phyloP scores from a whole-genome alignment of 2,113 vertebrate genomes.

The Indicator maculatus region DNA sequence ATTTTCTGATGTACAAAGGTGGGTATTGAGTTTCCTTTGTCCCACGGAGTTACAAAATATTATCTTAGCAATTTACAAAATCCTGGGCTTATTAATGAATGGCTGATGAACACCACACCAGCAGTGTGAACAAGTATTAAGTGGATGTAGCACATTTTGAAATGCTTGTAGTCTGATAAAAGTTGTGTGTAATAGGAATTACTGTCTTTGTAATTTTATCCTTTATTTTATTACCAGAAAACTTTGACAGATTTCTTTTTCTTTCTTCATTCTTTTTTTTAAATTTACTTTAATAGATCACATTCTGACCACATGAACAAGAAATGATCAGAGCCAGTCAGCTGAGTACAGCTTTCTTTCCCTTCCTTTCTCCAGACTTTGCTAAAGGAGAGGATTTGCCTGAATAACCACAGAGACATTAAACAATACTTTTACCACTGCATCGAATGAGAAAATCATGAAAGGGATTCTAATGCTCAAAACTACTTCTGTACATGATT shows the following conservation, averaged over 20 bases:
- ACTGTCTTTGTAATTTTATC: neutral
- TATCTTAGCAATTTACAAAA: neutral
- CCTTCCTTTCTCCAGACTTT: neutral
- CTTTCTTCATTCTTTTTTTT: neutral
- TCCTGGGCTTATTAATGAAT: neutral
- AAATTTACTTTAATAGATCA: neutral
- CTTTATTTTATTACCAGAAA: neutral
- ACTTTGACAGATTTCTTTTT: neutral
- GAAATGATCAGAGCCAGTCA: neutral
- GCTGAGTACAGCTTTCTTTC: neutral
- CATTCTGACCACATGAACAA: neutral
- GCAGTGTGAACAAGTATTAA: neutral
- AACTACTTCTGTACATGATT: neutral
- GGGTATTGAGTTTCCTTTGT: neutral
- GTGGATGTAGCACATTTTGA: neutral
- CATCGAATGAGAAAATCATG: neutral
- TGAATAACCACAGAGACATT: neutral
- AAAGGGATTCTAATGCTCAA: neutral
- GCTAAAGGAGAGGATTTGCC: neutral
- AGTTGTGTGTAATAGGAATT: neutral
- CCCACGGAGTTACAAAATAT: neutral
- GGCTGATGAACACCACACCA: neutral
- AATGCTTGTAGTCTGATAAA: neutral
- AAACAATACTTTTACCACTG: neutral
- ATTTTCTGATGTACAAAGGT: neutral